Evolutionary conservation across 2,888 invertebrate genomes (phyloP).

Genomic region (Bursaphelenchus okinawaensis): DNA sequence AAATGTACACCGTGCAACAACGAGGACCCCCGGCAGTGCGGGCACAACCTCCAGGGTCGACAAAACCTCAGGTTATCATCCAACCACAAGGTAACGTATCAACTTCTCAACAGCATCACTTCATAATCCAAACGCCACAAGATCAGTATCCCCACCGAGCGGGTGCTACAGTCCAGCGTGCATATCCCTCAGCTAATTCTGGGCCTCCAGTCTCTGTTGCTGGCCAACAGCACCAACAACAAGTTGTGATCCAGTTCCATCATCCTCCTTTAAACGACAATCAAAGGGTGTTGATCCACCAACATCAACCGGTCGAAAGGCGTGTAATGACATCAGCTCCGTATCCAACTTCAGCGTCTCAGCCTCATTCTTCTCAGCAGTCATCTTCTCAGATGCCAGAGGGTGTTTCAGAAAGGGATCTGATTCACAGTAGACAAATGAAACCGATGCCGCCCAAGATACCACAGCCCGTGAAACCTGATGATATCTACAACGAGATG

Average conservation of each 20-base stretch:
- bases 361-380: not conserved
- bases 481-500: slow-evolving; percentile 4
- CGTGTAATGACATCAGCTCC: not conserved
- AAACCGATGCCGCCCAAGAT: not conserved
- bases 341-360: not conserved
- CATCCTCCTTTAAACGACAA: not conserved
- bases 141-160: not conserved
- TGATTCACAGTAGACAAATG: not conserved
- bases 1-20: not conserved
- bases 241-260: not conserved
- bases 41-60: not conserved
- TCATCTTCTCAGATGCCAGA: not conserved
- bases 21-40: not conserved
- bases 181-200: not conserved
- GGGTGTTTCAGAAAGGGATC: not conserved
- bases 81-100: not conserved
- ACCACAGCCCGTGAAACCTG: not conserved
- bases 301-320: not conserved
- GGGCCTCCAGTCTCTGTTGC: not conserved
- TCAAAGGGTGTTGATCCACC: not conserved
- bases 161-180: not conserved
- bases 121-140: not conserved
- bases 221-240: not conserved
- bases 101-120: not conserved
- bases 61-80: not conserved